Base-by-base conservation (phyloP, 2,797 vertebrate genomes). In the Glossophaga mutica region DNA sequence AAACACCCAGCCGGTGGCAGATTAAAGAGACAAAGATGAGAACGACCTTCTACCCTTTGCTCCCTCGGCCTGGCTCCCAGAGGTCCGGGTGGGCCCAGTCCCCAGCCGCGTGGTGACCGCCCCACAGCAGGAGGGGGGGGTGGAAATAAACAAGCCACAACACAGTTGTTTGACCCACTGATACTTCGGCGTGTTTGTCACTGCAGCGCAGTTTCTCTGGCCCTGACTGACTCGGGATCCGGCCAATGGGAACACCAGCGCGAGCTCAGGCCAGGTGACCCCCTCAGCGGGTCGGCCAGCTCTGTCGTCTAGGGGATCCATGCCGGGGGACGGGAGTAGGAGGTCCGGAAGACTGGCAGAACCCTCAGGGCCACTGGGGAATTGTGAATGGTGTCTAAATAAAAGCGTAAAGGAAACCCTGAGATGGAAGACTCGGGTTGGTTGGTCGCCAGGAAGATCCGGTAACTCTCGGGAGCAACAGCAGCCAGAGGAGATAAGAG, bases 41-140 rank as follows among this genome's bases (percentile, higher is more conserved):
- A 29, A 15, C 5, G 22, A 18, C 26, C 55, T 65, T 55, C 24
- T 6, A 9, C 10, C 5, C 76, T 85, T 22, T 22, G 29, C 14
- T 32, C 70, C n/a, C 9, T 88, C 32, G 7, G 26, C 29, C 32
- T 10, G 14, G 8, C 14, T 26, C 24, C 5, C 1, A 1, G 48
- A 84, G 16, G 42, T 3, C 55, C 46, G 14, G 18, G 15, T 0
- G 22, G 76, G 24, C 8, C 39, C 24, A 4, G 42, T n/a, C n/a
- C 21, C 52, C 8, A 32, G 7, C 3, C 32, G 44, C 5, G 39
- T 29, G 34, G 26, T 6, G 55, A 19, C 11, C 46, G 46, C 0
- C 6, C 7, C 6, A 29, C 4, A 16, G 8, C 62, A 9, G 11
- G 15, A 24, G 5, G 3, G 5, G 3, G 44, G 1, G 5, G 3